These are phyloP conservation scores for Cassiopea xamachana DNA, from an alignment of 30 jellyfish, hydroid and myxozoan genomes.

Conservation along the genomic window DNA sequence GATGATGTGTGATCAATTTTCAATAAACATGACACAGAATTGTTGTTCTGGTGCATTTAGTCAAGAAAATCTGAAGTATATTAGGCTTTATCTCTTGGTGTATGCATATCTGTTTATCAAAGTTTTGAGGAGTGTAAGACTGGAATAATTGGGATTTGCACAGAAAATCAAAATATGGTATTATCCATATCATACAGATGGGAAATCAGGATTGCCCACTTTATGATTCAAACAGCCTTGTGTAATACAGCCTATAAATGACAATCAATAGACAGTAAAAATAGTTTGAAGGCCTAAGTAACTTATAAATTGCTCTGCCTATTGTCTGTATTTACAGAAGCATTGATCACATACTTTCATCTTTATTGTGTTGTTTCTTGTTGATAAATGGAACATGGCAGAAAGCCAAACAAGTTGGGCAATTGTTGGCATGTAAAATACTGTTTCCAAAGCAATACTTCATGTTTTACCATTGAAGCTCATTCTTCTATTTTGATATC, in stretches of 20 bases:
- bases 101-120: conserved; percentile 20
- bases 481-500: no score
- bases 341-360: neutral
- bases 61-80: conserved; percentile 13
- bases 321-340: neutral
- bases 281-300: neutral
- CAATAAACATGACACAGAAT: neutral
- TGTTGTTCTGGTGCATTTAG: conserved; percentile 16
- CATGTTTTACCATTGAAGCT: no score
- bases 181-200: neutral
- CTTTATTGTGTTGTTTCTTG: neutral
- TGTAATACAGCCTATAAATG: neutral
- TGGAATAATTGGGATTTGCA: neutral
- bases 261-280: neutral
- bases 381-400: neutral
- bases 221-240: neutral
- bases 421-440: no score
- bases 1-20: conserved; percentile 16
- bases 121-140: neutral
- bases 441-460: no score
- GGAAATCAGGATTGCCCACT: conserved; percentile 2
- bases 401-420: no score
- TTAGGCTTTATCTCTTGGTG: conserved; percentile 33
- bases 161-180: neutral
- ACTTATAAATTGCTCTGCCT: neutral